Percentiles rank a stretch among this genome's conserved stretches.
These are phyloP conservation scores for Ornithoptera priamus DNA, from an alignment of 2,888 invertebrate species.

Conservation along the genomic window DNA sequence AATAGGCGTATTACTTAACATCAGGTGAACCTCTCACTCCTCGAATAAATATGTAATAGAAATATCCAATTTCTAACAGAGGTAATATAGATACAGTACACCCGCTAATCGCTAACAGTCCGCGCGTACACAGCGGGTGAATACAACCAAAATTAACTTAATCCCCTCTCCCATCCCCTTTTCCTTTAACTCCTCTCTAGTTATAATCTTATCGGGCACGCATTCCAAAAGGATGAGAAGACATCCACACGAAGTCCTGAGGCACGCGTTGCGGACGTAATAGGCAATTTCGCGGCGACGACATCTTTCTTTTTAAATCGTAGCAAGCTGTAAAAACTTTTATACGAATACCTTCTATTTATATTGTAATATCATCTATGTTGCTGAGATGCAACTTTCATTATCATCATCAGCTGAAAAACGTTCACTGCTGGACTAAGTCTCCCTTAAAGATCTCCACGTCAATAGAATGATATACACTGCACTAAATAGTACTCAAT, in stretches of 20 bases:
- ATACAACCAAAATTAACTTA: slow-evolving; percentile 29
- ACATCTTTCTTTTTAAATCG: slow-evolving; percentile 8
- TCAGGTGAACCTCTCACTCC: background rate
- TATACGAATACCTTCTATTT: background rate
- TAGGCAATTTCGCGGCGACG: slow-evolving; percentile 23
- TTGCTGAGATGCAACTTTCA: background rate
- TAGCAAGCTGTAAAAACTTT: slow-evolving; percentile 1
- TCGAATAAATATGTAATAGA: no score
- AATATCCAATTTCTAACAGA: no score
- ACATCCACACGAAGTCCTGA: slow-evolving; percentile 24
- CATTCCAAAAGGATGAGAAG: slow-evolving; percentile 32
- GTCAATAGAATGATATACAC: no score
- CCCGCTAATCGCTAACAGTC: slow-evolving; percentile 8
- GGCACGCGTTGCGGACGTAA: slow-evolving; percentile 20
- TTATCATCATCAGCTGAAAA: no score
- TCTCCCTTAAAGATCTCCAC: no score
- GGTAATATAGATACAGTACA: background rate
- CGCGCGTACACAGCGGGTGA: background rate
- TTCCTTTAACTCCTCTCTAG: slow-evolving; percentile 26
- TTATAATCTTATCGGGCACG: slow-evolving; percentile 34
- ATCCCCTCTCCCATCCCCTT: background rate
- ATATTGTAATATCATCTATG: background rate
- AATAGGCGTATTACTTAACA: no score
- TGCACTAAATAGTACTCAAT: no score
- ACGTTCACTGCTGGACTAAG: no score